A percentile compares a stretch with the other conserved stretches of the same genome.
phyloP scores from a whole-genome alignment of 2,888 invertebrate genomes.

The Trilocha varians region DNA sequence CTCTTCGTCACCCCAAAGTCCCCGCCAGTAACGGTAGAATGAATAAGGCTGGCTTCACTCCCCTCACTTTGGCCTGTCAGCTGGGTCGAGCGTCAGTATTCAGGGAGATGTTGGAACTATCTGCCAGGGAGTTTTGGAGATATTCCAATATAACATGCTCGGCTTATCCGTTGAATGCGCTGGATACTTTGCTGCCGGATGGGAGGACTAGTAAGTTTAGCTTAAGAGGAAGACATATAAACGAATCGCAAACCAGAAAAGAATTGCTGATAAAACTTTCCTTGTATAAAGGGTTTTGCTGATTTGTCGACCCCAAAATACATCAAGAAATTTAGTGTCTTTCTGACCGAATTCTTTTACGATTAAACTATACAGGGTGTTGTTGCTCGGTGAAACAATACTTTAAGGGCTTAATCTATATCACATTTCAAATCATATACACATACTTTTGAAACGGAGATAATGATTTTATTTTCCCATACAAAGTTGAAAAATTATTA shows the following conservation, averaged over 20 bases:
- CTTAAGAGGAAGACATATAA: too few species aligned
- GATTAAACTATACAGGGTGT: too few species aligned
- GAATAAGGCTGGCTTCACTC: conserved; percentile 93
- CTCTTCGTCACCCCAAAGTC: conserved; percentile 92
- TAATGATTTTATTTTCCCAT: too few species aligned
- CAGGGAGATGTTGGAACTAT: conserved; percentile 97
- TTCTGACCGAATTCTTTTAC: too few species aligned
- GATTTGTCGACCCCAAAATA: neutral
- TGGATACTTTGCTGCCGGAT: conserved; percentile 95
- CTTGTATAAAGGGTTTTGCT: too few species aligned
- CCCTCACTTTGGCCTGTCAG: conserved; percentile 96
- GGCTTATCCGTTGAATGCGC: conserved; percentile 95
- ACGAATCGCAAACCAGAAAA: too few species aligned
- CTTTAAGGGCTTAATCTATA: too few species aligned
- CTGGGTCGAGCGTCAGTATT: conserved; percentile 97
- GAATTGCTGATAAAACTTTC: too few species aligned
- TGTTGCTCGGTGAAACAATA: too few species aligned
- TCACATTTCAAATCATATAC: too few species aligned
- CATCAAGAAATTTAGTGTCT: conserved; percentile 7
- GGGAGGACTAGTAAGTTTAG: conserved; percentile 95
- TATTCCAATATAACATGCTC: conserved; percentile 99
- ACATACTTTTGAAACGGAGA: too few species aligned
- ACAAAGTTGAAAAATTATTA: too few species aligned
- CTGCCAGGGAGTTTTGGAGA: conserved; percentile 96
- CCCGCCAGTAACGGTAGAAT: conserved; percentile 94